Evolutionary conservation across 2,113 vertebrate genomes (phyloP).

Genomic region (Misgurnus mizolepis): DNA sequence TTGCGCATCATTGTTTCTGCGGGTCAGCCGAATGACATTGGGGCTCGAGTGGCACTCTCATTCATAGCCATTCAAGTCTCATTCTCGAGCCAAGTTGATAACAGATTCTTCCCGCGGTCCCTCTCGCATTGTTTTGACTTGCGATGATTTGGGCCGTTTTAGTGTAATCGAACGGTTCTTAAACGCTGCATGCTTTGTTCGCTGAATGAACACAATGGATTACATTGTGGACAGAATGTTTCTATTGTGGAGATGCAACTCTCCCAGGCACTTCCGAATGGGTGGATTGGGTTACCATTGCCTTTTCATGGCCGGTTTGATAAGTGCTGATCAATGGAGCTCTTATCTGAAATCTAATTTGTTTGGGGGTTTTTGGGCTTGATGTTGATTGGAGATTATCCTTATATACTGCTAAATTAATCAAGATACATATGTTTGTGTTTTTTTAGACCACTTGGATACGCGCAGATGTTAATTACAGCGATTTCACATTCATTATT

Average conservation of each 20-base stretch:
- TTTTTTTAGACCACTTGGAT: conserved; percentile 59
- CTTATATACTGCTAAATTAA: conserved; percentile 58
- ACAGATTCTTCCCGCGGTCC: conserved; percentile 6
- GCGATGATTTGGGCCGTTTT: conserved; percentile 40
- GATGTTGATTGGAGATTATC: conserved; percentile 68
- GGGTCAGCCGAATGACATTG: conserved; percentile 40
- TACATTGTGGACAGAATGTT: conserved; percentile 58
- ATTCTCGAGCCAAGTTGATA: conserved; percentile 38
- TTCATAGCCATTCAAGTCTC: background rate
- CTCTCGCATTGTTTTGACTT: conserved; percentile 38
- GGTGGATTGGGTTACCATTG: conserved; percentile 74
- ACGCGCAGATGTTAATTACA: conserved; percentile 64
- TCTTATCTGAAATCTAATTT: conserved; percentile 74
- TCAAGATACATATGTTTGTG: conserved; percentile 57
- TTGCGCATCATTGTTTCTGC: conserved; percentile 22
- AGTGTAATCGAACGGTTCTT: conserved; percentile 40
- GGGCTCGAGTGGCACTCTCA: conserved; percentile 1
- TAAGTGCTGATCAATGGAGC: conserved; percentile 76
- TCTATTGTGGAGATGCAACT: conserved; percentile 60
- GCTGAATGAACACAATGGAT: conserved; percentile 59
- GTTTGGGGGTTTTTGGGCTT: conserved; percentile 61
- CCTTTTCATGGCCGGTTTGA: conserved; percentile 67
- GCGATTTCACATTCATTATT: conserved; percentile 71
- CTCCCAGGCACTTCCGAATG: conserved; percentile 71
- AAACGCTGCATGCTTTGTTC: conserved; percentile 51